These are phyloP conservation scores for Spodoptera frugiperda DNA, from an alignment of 1,140 invertebrate genomes.

Conservation along the genomic window DNA sequence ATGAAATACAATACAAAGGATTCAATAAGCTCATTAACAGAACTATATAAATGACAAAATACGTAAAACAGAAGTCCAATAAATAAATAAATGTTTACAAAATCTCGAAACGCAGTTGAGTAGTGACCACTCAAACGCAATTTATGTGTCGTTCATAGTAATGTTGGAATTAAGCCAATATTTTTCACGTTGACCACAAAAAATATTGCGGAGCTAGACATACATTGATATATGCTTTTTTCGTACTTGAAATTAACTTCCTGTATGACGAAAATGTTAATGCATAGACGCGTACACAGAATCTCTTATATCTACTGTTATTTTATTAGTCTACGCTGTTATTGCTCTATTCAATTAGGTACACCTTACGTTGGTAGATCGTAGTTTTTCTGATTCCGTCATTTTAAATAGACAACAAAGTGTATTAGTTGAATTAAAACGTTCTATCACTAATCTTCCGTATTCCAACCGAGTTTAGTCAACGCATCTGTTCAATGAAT, in stretches of 20 bases:
- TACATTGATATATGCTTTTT: neutral
- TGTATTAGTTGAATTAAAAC: no score
- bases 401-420: no score
- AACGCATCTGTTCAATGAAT: no score
- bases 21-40: neutral
- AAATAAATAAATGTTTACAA: constrained; percentile 35
- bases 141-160: constrained; percentile 4
- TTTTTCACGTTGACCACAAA: constrained; percentile 21
- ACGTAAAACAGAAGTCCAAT: neutral
- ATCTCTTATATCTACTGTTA: neutral
- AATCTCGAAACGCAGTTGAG: constrained; percentile 16
- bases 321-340: no score
- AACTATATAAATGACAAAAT: constrained; percentile 2
- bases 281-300: neutral
- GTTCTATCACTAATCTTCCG: no score
- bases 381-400: no score
- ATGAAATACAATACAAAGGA: neutral
- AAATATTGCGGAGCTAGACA: constrained; percentile 27
- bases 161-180: constrained; percentile 25
- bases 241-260: constrained; percentile 19
- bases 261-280: neutral
- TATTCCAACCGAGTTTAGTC: no score
- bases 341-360: no score
- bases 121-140: constrained; percentile 35
- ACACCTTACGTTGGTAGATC: no score